phyloP scores from a whole-genome alignment of 2,888 invertebrate genomes.

The Meliscaeva auricollis region DNA sequence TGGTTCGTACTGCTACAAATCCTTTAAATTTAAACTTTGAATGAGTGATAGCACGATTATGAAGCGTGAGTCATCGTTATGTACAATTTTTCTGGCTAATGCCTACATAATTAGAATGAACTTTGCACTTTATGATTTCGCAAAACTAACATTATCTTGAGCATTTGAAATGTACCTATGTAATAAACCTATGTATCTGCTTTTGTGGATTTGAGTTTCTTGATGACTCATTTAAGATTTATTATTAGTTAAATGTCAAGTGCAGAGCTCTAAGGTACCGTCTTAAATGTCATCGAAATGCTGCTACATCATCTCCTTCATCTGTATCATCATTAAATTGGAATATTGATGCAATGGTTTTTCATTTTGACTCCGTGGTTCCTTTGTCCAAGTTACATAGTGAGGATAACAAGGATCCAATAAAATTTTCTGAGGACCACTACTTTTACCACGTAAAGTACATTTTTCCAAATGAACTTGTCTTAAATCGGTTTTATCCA shows the following conservation, averaged over 20 bases:
- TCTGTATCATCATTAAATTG: slow-evolving; percentile 57
- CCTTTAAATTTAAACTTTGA: too few relatives aligned
- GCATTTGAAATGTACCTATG: too few relatives aligned
- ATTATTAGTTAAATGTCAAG: slow-evolving; percentile 23
- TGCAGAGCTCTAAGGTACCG: not conserved
- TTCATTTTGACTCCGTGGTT: slow-evolving; percentile 13
- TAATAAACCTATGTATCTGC: too few relatives aligned
- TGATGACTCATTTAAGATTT: too few relatives aligned
- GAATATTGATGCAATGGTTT: slow-evolving; percentile 51
- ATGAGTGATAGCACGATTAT: too few relatives aligned
- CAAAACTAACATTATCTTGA: too few relatives aligned
- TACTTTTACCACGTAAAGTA: slow-evolving; percentile 65
- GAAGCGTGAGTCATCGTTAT: too few relatives aligned
- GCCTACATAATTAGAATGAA: too few relatives aligned
- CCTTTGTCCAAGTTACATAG: slow-evolving; percentile 36
- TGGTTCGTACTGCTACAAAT: too few relatives aligned
- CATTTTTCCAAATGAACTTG: slow-evolving; percentile 68
- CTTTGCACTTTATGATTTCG: too few relatives aligned
- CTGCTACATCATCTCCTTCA: slow-evolving; percentile 44
- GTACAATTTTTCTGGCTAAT: too few relatives aligned
- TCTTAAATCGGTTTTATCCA: slow-evolving; percentile 51
- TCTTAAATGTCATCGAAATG: slow-evolving; percentile 59
- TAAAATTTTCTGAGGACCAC: slow-evolving; percentile 34
- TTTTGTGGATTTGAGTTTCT: too few relatives aligned
- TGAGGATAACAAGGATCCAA: not conserved